These are phyloP conservation scores for Podargus strigoides DNA, from an alignment of 2,797 vertebrate species.

Conservation along the genomic window DNA sequence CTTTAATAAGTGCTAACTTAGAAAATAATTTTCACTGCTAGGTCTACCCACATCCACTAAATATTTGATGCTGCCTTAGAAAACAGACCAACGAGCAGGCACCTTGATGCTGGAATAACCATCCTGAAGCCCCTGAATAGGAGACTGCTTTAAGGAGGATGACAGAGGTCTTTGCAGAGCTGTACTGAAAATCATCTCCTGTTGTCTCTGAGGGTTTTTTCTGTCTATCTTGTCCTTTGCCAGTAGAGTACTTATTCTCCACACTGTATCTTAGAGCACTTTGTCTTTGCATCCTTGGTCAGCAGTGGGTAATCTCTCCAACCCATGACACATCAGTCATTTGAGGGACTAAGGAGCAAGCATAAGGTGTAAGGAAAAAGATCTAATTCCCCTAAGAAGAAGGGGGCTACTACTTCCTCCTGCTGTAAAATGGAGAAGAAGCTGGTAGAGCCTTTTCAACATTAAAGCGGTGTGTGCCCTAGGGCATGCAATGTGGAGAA, in stretches of 20 bases:
- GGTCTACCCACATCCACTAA: background rate
- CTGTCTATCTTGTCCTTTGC: background rate
- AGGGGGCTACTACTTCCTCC: background rate
- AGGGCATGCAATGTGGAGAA: fast-evolving
- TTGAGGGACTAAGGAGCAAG: background rate
- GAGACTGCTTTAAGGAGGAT: background rate
- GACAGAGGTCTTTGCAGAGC: background rate
- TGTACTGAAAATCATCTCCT: background rate
- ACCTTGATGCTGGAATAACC: background rate
- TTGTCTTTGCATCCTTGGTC: background rate
- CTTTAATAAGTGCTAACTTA: background rate
- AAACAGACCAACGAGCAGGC: background rate
- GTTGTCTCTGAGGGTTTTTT: fast-evolving
- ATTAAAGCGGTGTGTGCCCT: background rate
- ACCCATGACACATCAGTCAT: background rate
- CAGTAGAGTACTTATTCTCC: background rate
- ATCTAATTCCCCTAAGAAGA: background rate
- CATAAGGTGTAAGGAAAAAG: background rate
- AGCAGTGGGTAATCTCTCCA: background rate
- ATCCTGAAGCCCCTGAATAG: background rate
- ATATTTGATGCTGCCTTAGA: background rate
- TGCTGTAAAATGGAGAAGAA: background rate
- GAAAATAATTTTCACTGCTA: background rate
- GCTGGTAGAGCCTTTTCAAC: background rate
- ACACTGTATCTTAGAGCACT: background rate